Percentiles rank a stretch among this genome's conserved stretches.
phyloP scores from a whole-genome alignment of 2,888 invertebrate species.

The Apantesis nais region DNA sequence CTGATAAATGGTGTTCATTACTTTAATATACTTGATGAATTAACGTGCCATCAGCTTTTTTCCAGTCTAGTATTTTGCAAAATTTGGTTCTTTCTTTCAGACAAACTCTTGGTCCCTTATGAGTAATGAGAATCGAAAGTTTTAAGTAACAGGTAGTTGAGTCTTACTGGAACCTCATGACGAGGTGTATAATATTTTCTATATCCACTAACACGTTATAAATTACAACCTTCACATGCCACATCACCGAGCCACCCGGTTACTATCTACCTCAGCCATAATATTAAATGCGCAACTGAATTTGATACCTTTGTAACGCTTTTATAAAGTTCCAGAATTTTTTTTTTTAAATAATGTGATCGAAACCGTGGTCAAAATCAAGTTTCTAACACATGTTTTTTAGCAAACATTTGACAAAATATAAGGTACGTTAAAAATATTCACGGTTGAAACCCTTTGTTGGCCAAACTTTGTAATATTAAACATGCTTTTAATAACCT shows the following conservation, averaged over 20 bases:
- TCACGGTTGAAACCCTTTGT: neutral
- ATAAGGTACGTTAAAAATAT: neutral
- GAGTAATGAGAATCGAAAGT: neutral
- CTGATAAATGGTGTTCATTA: constrained; percentile 1
- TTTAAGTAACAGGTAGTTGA: too few species aligned
- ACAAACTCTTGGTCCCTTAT: neutral
- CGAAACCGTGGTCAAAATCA: neutral
- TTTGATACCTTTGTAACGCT: too few species aligned
- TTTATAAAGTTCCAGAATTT: too few species aligned
- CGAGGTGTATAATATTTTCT: too few species aligned
- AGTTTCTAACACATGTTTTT: neutral
- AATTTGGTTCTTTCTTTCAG: neutral
- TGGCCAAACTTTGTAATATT: neutral
- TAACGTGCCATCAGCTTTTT: neutral
- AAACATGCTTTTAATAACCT: constrained; percentile 5
- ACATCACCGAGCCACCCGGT: too few species aligned
- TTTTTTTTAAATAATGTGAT: too few species aligned
- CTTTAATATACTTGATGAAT: neutral
- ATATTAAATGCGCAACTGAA: too few species aligned
- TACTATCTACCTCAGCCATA: too few species aligned
- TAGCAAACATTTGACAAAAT: neutral
- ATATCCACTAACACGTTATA: too few species aligned
- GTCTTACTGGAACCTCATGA: too few species aligned
- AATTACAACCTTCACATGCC: too few species aligned
- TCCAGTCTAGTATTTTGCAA: neutral